Percentiles rank a stretch among this genome's conserved stretches.
These are phyloP conservation scores for Crambe crambe DNA, from an alignment of 37 sponge, comb jelly and placozoan genomes.

Conservation along the genomic window DNA sequence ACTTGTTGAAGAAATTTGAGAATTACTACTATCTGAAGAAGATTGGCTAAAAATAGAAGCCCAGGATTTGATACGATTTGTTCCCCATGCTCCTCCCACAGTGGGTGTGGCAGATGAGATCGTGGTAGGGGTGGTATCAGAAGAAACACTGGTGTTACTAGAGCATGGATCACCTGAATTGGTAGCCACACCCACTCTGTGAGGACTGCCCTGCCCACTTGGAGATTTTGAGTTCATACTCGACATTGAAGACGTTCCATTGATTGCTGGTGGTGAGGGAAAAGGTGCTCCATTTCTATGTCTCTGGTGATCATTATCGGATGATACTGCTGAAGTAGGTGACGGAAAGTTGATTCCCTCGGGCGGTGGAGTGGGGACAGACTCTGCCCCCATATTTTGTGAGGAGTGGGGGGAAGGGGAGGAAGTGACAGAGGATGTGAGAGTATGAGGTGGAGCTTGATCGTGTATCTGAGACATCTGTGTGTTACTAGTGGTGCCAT, in stretches of 20 bases:
- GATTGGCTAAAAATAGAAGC: conserved; percentile 33
- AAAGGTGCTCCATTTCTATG: neutral
- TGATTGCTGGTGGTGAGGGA: neutral
- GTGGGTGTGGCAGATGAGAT: neutral
- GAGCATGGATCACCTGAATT: neutral
- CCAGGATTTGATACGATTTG: conserved; percentile 32
- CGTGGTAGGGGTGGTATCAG: neutral
- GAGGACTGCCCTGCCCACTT: neutral
- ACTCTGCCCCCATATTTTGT: neutral
- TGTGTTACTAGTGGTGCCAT: neutral
- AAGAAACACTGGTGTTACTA: neutral
- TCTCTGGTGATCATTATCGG: neutral
- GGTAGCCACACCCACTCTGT: too few relatives aligned
- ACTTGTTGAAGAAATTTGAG: conserved; percentile 9
- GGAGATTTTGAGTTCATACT: neutral
- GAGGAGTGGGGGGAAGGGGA: neutral
- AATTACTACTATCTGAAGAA: neutral
- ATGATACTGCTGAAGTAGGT: too few relatives aligned
- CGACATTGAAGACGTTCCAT: neutral
- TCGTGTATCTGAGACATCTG: neutral
- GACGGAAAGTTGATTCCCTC: too few relatives aligned
- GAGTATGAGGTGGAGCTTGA: neutral
- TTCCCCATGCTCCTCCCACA: conserved; percentile 13
- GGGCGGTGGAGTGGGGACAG: neutral
- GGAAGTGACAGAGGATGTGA: neutral